phyloP scores from a whole-genome alignment of 2,888 invertebrate species.

The Cheilosia vulpina region DNA sequence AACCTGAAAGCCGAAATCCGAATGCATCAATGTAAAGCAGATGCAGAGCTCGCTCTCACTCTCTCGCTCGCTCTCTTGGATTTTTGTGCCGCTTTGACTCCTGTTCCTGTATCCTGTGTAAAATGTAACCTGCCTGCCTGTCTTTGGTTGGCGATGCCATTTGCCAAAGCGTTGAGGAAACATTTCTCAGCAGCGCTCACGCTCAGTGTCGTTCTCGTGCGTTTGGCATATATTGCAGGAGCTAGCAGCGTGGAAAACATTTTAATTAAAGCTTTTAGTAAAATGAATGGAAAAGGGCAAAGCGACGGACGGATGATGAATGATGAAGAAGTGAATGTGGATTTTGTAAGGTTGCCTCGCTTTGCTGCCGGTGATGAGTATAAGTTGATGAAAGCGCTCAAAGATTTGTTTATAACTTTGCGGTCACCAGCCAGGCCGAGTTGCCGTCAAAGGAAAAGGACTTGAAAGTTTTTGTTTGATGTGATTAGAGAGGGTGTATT shows the following conservation, averaged over 20 bases:
- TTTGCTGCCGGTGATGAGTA: slow-evolving; percentile 32
- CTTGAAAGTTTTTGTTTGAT: slow-evolving; percentile 48
- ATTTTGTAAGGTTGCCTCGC: slow-evolving; percentile 34
- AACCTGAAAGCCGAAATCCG: slow-evolving; percentile 20
- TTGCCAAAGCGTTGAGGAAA: slow-evolving; percentile 29
- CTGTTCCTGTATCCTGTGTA: background rate
- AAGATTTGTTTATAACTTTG: slow-evolving; percentile 61
- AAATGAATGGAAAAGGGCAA: slow-evolving; percentile 63
- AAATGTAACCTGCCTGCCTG: background rate
- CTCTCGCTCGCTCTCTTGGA: slow-evolving; percentile 9
- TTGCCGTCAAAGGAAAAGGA: slow-evolving; percentile 43
- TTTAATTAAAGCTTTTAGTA: slow-evolving; percentile 76
- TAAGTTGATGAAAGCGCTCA: slow-evolving; percentile 56
- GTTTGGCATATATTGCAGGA: slow-evolving; percentile 27
- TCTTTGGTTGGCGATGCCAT: background rate
- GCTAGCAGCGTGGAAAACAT: slow-evolving; percentile 80
- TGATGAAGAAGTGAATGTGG: slow-evolving; percentile 48
- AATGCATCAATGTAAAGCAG: slow-evolving; percentile 28
- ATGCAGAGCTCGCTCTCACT: slow-evolving; percentile 13
- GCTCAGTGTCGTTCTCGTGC: slow-evolving; percentile 9
- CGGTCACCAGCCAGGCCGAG: slow-evolving; percentile 37
- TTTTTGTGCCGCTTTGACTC: slow-evolving; percentile 32
- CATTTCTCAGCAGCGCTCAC: background rate
- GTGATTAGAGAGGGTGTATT: slow-evolving; percentile 37
- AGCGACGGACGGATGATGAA: slow-evolving; percentile 50